Percentiles rank a stretch among this genome's conserved stretches.
These are phyloP conservation scores for Antedon mediterranea DNA, from an alignment of 53 echinoderm and acorn worm species.

Conservation along the genomic window DNA sequence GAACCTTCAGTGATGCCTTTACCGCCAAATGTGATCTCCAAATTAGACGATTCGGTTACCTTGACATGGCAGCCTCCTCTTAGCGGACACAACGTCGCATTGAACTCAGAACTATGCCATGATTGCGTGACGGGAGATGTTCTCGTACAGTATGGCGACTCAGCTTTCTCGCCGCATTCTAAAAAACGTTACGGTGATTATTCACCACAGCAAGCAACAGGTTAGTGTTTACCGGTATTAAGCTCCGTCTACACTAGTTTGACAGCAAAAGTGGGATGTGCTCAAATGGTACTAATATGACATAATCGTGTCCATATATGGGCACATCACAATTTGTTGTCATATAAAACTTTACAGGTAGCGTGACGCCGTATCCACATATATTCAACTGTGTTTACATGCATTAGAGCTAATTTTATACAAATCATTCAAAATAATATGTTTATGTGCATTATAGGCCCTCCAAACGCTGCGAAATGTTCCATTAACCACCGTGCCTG, in stretches of 20 bases:
- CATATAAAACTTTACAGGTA: no score
- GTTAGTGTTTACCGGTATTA: no score
- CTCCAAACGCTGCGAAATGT: slow-evolving; percentile 59
- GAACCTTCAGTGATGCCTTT: slow-evolving; percentile 29
- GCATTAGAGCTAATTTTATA: not conserved
- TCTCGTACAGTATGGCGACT: slow-evolving; percentile 52
- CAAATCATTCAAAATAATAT: no score
- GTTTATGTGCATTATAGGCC: slow-evolving; percentile 47
- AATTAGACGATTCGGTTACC: slow-evolving; percentile 22
- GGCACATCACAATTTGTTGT: no score
- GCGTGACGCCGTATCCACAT: no score
- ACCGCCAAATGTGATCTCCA: slow-evolving; percentile 28
- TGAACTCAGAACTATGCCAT: not conserved
- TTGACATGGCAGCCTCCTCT: slow-evolving; percentile 72
- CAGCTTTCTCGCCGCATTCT: slow-evolving; percentile 15
- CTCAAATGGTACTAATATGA: no score
- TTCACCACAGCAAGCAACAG: slow-evolving; percentile 47
- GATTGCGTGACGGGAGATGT: slow-evolving; percentile 31
- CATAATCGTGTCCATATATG: no score
- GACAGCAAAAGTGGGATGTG: no score
- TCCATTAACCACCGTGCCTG: slow-evolving; percentile 22
- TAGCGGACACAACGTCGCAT: slow-evolving; percentile 1
- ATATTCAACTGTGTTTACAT: no score
- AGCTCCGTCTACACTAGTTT: no score
- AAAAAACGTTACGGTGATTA: not conserved